These are phyloP conservation scores for Spodoptera exigua DNA, from an alignment of 2,888 invertebrate species.

Conservation along the genomic window DNA sequence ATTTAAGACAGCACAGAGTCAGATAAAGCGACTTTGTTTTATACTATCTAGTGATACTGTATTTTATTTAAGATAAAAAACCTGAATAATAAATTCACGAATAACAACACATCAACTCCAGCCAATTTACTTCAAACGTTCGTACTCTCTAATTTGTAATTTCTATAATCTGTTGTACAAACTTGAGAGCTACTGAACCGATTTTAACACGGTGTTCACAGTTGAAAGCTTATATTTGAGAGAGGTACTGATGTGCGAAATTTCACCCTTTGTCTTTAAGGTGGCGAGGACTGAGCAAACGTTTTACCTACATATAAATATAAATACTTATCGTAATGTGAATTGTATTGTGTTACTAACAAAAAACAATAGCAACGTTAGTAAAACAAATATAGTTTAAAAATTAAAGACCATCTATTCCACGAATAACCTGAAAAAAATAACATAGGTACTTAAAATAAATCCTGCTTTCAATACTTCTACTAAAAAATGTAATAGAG, in stretches of 20 bases:
- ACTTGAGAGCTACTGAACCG: conserved; percentile 35
- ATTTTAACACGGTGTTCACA: conserved; percentile 40
- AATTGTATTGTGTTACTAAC: neutral
- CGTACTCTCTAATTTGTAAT: conserved; percentile 31
- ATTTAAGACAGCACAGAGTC: too few species aligned
- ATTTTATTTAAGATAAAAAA: too few species aligned
- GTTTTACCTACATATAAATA: conserved; percentile 4
- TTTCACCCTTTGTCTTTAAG: conserved; percentile 32
- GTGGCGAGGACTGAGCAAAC: conserved; percentile 7
- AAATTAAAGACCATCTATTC: too few species aligned
- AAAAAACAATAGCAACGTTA: neutral
- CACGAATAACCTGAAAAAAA: too few species aligned
- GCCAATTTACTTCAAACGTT: conserved; percentile 15
- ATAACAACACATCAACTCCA: too few species aligned
- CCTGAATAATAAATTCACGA: neutral
- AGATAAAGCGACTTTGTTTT: too few species aligned
- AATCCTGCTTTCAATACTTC: too few species aligned
- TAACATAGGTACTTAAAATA: too few species aligned
- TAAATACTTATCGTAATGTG: neutral
- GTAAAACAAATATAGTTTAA: neutral
- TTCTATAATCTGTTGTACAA: conserved; percentile 33
- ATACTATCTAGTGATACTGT: too few species aligned
- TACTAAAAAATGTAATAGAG: too few species aligned
- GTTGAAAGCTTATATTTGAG: conserved; percentile 34
- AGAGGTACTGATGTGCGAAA: conserved; percentile 38